Evolutionary conservation across 2,888 invertebrate species (phyloP), one percentile per base, ranked within the genome.

Genomic region (Drosophila fungiperda): DNA sequence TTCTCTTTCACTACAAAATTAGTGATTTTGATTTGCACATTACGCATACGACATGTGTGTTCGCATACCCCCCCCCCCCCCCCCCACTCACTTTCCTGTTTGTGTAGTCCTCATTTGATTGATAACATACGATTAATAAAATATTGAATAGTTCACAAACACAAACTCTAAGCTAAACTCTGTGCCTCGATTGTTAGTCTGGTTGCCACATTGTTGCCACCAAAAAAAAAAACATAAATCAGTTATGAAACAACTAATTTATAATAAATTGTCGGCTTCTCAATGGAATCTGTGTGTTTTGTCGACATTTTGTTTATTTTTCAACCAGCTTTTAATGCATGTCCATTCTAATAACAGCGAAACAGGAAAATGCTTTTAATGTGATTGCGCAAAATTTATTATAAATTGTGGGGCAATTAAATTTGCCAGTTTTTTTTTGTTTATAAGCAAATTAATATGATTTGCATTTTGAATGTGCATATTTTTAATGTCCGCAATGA

Each of bases 101-200:
- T 63, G 71, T 71, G 74, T 73, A 77, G 86, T 76, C 88, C 77
- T 55, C 77, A 57, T 82, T 83, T 91, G 90, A 89, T 90, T 89
- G 91, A 89, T 89, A 85, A 86, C 85, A 85, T 78, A 73, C 83
- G 87, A 89, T 89, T 91, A 89, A 91, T 91, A 89, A 89, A 90
- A 91, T 89, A 91, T 89, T 83, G 88, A 77, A 78, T 62, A 73
- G 54, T 42, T 33, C 58, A 26, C 73, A 23, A 48, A n/a, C 54
- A 59, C 64, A 52, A 48, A 65, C 61, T 32, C 58, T 3, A 20
- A 42, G 42, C 42, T 11, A 45, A 45, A 15, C 45, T 0, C 8
- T 8, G 4, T 20, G 38, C 4, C 8, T 15, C 20, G 4, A 4
- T 8, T 1, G 45, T 23, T 45, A 48, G 64, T 69, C 60, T 62